phyloP scores from a whole-genome alignment of 2,888 invertebrate genomes.

The Camponotus fellah region DNA sequence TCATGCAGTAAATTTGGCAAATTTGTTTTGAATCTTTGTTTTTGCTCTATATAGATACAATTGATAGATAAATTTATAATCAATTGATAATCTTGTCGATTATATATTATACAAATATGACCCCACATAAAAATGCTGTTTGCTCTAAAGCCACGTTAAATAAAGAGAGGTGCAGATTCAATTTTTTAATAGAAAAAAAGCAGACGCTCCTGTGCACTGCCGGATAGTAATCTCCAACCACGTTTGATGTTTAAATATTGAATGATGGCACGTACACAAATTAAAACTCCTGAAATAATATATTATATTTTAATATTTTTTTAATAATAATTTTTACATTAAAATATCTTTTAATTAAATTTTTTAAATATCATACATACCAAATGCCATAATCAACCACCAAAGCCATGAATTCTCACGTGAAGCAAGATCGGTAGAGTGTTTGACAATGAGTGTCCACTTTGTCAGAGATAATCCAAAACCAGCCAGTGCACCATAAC shows the following conservation, averaged over 20 bases:
- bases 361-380: conserved; percentile 84
- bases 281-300: conserved; percentile 90
- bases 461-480: conserved; percentile 97
- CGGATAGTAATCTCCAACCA: conserved; percentile 94
- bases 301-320: background rate
- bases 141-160: conserved; percentile 78
- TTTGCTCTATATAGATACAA: conserved; percentile 59
- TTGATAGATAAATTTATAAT: conserved; percentile 65
- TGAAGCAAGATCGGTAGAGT: conserved; percentile 94
- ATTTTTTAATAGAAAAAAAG: conserved; percentile 93
- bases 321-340: background rate
- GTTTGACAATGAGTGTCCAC: conserved; percentile 98
- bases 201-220: conserved; percentile 94
- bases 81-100: conserved; percentile 68
- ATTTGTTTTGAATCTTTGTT: conserved; percentile 55
- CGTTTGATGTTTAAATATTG: conserved; percentile 96
- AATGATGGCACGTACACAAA: conserved; percentile 94
- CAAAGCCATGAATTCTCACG: conserved; percentile 96
- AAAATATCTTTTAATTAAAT: background rate
- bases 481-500: conserved; percentile 96
- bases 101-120: conserved; percentile 79
- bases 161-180: conserved; percentile 68
- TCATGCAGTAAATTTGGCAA: conserved; percentile 66
- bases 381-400: conserved; percentile 97
- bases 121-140: conserved; percentile 81